Percentiles rank a stretch among this genome's conserved stretches.
Evolutionary conservation across 1,140 invertebrate species (phyloP).

Genomic region (Danaus plexippus): DNA sequence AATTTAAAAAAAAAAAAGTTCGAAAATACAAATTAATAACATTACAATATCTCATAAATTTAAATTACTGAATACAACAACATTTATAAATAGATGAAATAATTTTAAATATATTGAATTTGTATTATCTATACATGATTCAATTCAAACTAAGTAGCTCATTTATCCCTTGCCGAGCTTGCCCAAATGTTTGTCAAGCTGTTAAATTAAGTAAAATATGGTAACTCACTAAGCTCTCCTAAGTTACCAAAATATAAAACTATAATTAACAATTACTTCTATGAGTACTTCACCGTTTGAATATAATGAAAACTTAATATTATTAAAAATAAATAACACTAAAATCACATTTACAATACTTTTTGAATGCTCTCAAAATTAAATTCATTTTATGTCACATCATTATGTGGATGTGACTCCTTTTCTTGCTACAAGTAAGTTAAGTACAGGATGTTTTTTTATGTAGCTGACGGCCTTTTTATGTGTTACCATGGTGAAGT

Average conservation of each 20-base stretch:
- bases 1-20: no score
- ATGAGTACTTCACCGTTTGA: constrained; percentile 15
- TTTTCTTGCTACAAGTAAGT: constrained; percentile 95
- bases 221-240: no score
- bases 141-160: no score
- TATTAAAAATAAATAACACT: constrained; percentile 51
- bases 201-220: no score
- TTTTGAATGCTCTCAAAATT: constrained; percentile 18
- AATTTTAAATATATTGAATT: no score
- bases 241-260: constrained; percentile 2
- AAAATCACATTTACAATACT: constrained; percentile 55
- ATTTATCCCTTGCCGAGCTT: no score
- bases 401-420: constrained; percentile 92
- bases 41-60: no score
- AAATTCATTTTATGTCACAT: constrained; percentile 4
- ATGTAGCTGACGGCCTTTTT: constrained; percentile 99
- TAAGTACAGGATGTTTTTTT: constrained; percentile 94
- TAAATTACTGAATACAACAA: no score
- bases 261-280: constrained; percentile 18
- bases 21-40: no score
- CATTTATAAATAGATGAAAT: no score
- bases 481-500: constrained; percentile 98
- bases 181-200: no score
- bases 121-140: no score
- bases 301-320: constrained; percentile 26